Evolutionary conservation across 2,888 invertebrate species (phyloP), one percentile per base, ranked within the genome.

Genomic region (Aethes cnicana): DNA sequence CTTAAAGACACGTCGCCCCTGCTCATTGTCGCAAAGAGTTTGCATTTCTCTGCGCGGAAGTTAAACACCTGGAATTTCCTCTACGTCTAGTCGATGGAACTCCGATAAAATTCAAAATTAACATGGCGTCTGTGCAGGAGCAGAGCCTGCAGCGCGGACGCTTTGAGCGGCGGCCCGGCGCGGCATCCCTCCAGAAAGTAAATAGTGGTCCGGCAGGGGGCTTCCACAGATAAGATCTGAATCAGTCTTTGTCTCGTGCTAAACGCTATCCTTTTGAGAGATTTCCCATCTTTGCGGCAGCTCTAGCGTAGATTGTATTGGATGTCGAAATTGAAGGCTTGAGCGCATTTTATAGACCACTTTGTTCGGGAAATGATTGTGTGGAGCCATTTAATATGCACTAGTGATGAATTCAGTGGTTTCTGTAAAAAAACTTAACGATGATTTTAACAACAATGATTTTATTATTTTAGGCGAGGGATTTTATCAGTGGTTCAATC

Each of bases 211-310:
- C 74, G 71, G 71, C 72, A 74, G 75, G 77, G 77, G 76, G 72
- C 77, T 77, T 76, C 68, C 71, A 72, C 68, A 74, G 73, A 74
- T 66, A 69, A 80, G 81, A 81, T 81, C 81, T 84, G 81, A 85
- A 83, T 84, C 81, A 82, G 76, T 79, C 86, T 87, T 86, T 86
- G 85, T 86, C 84, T 87, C 75, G 75, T 74, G 69, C 81, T 85
- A 83, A 86, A 84, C 81, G 80, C 79, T 76, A 83, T 78, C 79
- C 84, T 84, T 84, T 87, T 86, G 84, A 83, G 81, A 84, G 85
- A 86, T 86, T 87, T 82, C 74, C 77, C 74, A 81, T 81, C 80
- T 81, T 81, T 81, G 75, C 72, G 66, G 75, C 76, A 73, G 71
- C 76, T 75, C 61, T 70, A 65, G 64, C 64, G 68, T 66, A 74